phyloP scores from a whole-genome alignment of 2,888 invertebrate species.

The Ptychoptera contaminata region DNA sequence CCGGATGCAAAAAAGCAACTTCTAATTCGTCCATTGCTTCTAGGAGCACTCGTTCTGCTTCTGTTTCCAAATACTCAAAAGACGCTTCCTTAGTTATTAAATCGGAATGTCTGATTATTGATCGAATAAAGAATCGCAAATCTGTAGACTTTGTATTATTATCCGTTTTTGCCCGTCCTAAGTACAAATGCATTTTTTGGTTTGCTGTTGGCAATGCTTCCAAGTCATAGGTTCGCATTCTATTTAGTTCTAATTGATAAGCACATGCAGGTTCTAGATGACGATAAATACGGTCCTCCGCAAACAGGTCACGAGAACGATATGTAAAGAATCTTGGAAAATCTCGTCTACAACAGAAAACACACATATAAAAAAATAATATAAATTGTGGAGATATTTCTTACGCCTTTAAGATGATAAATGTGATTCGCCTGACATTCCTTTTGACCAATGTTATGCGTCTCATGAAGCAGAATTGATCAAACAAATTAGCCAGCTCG shows the following conservation, averaged over 20 bases:
- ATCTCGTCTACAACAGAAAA: slow-evolving; percentile 41
- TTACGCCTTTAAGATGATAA: slow-evolving; percentile 59
- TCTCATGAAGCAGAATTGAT: slow-evolving; percentile 62
- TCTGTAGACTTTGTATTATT: slow-evolving; percentile 90
- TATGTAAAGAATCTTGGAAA: slow-evolving; percentile 84
- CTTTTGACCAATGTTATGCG: slow-evolving; percentile 59
- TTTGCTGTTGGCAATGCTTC: slow-evolving; percentile 93
- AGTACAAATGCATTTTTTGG: slow-evolving; percentile 95
- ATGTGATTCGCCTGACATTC: slow-evolving; percentile 78
- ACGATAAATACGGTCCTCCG: slow-evolving; percentile 89
- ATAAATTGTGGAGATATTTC: slow-evolving; percentile 8
- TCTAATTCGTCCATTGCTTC: slow-evolving; percentile 98
- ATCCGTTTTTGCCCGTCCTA: slow-evolving; percentile 88
- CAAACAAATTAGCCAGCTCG: slow-evolving; percentile 48
- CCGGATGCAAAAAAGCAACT: slow-evolving; percentile 89
- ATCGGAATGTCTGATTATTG: slow-evolving; percentile 94
- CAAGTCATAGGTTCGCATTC: slow-evolving; percentile 89
- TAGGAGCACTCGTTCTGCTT: slow-evolving; percentile 85
- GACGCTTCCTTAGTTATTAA: slow-evolving; percentile 87
- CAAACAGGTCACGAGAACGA: slow-evolving; percentile 71
- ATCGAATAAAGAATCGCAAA: slow-evolving; percentile 91
- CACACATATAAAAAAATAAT: not conserved
- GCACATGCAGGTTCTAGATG: slow-evolving; percentile 96
- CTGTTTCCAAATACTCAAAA: slow-evolving; percentile 94
- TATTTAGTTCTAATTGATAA: slow-evolving; percentile 88